Percentiles rank a stretch among this genome's conserved stretches.
Conservation (phyloP, 2,797 vertebrate genomes). For the Sitta carolinensis region DNA sequence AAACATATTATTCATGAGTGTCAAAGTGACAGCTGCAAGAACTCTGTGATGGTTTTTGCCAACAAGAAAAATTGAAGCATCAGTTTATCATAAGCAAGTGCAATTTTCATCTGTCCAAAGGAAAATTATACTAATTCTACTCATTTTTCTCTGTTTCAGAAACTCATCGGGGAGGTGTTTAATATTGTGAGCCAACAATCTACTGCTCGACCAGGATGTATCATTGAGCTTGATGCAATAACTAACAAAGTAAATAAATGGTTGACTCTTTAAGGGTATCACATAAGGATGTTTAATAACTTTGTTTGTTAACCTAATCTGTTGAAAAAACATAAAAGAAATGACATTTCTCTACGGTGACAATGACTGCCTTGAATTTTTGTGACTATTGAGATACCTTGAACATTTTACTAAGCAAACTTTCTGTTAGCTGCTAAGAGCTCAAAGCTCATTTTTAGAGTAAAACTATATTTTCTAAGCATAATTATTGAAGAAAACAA, state of each 20-base stretch:
- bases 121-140: neutral
- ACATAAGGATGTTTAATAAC: neutral
- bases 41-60: neutral
- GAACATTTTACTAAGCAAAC: neutral
- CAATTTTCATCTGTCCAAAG: neutral
- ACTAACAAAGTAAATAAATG: slow-evolving; percentile 88
- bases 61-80: neutral
- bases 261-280: neutral
- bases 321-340: neutral
- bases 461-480: neutral
- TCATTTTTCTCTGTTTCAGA: slow-evolving; percentile 79
- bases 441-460: neutral
- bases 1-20: neutral
- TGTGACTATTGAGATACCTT: neutral
- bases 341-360: neutral
- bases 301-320: neutral
- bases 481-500: neutral
- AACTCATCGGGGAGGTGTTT: slow-evolving; percentile 97
- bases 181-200: slow-evolving; percentile 99
- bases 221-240: slow-evolving; percentile 94
- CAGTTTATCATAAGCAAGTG: neutral
- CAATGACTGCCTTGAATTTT: neutral
- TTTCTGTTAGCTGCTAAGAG: neutral
- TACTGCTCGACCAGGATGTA: slow-evolving; percentile 96
- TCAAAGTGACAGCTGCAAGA: neutral